Base-by-base conservation (phyloP, 2,888 invertebrate species). In the Neoscelio sp. region DNA sequence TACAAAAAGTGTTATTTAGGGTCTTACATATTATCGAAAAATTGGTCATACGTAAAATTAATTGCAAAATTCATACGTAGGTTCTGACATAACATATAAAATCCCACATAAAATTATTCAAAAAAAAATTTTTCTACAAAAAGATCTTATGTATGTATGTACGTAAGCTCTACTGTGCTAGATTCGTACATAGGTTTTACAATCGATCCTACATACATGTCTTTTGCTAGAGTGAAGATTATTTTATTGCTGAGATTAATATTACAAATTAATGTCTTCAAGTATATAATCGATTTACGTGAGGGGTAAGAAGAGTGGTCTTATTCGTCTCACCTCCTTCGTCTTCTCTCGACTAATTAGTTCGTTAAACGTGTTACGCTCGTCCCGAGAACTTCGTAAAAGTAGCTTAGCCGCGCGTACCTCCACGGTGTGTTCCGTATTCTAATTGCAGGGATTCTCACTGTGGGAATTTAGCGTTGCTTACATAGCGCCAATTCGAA, bases 381-480 rank as follows among this genome's bases (percentile, higher is more conserved):
- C 70, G 67, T 76, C 71, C 38, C 78, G 75, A 73, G 76, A 77
- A 74, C 50, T 78, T 78, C 26, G 74, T 85, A 83, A 83, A 81
- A 83, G 83, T 83, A 80, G 80, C 81, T 84, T 82, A 77, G 62
- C 77, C 60, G 62, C 65, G 76, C 40, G 35, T 56, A 54, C 58
- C 54, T 70, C 17, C 35, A 56, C 54, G 58, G 38, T 54, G 62
- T 70, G 18, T 65, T 71, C 78, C 28, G 52, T 54, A 60, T 46
- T 81, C 71, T 60, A 60, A 75, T 67, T 71, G 65, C 54, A 77
- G 60, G 58, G 65, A 78, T 80, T 82, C 78, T 82, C 71, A 77
- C 84, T 83, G 84, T 86, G 85, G 56, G 87, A 87, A 83, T 84
- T 81, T 81, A 74, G 70, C 38, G 44, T 62, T 58, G 58, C 68